Base-by-base conservation (phyloP, 2,797 vertebrate genomes). In the Lophius americanus region DNA sequence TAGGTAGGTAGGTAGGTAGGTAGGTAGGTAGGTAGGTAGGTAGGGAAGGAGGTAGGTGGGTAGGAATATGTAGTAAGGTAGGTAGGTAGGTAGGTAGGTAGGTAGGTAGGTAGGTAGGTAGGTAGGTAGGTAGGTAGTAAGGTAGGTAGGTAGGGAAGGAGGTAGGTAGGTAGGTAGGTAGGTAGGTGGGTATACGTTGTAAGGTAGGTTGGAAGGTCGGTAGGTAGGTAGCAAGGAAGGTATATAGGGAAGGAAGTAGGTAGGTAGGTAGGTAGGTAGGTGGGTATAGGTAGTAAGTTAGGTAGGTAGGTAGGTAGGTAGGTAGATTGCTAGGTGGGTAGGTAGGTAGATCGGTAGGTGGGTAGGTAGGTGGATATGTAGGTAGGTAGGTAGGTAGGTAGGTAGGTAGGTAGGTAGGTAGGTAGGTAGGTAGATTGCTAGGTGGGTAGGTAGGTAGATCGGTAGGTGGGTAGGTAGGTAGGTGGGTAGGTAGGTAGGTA, bases 101-200 rank as follows among this genome's bases (percentile, higher is more conserved):
- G 74, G 58, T 33, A 57, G 64, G 60, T 38, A 59, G 65, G 47
- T 54, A 53, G 65, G 69, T 52, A 9, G 61, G 51, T 59, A 63
- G 60, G 68, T 52, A 55, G 57, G 66, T 49, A 66, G 57, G 59
- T 62, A 67, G 68, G 73, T 49, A 62, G 64, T 66, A 23, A 56
- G 67, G 60, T 46, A 47, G 53, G 66, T 48, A 70, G 62, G 66
- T 57, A 73, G 73, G n/a, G n/a, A n/a, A n/a, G n/a, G n/a, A n/a
- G n/a, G 70, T 56, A 23, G 23, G 23, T 23, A 23, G 23, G 23
- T 23, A 23, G 23, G 23, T 23, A 88, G 74, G 67, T 8, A 62
- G 63, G 63, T 35, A 54, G 74, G 50, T 35, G 59, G 74, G 58
- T 33, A n/a, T n/a, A n/a, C n/a, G n/a, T n/a, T n/a, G n/a, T n/a